phyloP scores from a whole-genome alignment of 2,797 vertebrate genomes.

The Chanos chanos region DNA sequence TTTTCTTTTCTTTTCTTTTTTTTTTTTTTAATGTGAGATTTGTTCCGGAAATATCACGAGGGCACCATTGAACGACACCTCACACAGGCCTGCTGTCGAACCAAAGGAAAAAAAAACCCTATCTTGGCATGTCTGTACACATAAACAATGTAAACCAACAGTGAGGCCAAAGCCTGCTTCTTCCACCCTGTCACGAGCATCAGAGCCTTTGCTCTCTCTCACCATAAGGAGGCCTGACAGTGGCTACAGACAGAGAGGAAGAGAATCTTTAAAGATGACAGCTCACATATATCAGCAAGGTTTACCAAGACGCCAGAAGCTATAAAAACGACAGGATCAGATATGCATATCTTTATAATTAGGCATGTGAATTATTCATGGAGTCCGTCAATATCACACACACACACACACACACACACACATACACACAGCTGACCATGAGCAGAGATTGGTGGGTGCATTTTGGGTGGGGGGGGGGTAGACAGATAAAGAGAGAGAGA shows the following conservation, averaged over 20 bases:
- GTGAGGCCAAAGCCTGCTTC: neutral
- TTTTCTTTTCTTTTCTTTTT: no score
- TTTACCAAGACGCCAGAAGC: constrained; percentile 35
- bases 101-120: no score
- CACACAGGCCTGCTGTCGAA: neutral
- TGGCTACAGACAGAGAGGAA: neutral
- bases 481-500: neutral
- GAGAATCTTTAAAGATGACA: constrained; percentile 21
- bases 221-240: constrained; percentile 8
- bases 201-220: neutral
- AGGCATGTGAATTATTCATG: constrained; percentile 49
- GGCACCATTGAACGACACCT: neutral
- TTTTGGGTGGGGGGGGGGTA: constrained; percentile 16
- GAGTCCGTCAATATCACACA: constrained; percentile 33
- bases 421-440: constrained; percentile 27
- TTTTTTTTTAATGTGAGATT: neutral
- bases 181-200: neutral
- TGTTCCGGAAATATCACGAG: neutral
- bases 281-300: constrained; percentile 30
- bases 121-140: neutral
- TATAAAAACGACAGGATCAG: constrained; percentile 41
- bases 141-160: neutral
- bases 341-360: constrained; percentile 47
- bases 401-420: no score
- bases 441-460: neutral